Evolutionary conservation across 37 sponge, comb jelly and placozoan species (phyloP).

Genomic region (Petrosia ficiformis): DNA sequence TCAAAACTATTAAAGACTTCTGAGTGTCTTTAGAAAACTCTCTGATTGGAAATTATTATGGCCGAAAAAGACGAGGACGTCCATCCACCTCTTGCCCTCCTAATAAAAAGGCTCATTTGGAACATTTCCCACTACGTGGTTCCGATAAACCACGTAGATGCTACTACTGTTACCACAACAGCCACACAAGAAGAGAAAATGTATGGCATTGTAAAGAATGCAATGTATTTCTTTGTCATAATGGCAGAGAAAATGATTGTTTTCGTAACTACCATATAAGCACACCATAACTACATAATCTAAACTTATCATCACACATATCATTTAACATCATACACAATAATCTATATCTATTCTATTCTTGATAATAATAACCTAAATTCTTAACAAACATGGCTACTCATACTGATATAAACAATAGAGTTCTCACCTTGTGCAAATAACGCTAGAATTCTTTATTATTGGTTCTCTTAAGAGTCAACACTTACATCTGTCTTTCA

Average conservation of each 20-base stretch:
- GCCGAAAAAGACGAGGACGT: background rate
- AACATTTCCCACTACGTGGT: background rate
- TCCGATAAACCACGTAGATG: background rate
- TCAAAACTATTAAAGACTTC: background rate
- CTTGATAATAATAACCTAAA: no score
- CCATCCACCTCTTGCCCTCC: background rate
- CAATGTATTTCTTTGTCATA: background rate
- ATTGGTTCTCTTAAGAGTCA: no score
- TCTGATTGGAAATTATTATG: background rate
- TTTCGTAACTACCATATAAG: background rate
- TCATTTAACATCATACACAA: no score
- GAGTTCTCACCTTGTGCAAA: no score
- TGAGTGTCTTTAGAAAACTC: background rate
- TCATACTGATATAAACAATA: no score
- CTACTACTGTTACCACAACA: background rate
- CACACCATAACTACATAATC: no score
- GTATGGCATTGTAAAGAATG: constrained; percentile 1
- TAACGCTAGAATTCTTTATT: no score
- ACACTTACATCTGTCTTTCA: no score
- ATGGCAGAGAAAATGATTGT: background rate
- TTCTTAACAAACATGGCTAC: no score
- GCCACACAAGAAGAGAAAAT: background rate
- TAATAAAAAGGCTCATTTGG: background rate
- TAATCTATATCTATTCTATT: no score
- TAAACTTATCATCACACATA: no score